Evolutionary conservation across 2,888 invertebrate species (phyloP), one percentile per base, ranked within the genome.

Genomic region (Leptodirus hochenwartii): DNA sequence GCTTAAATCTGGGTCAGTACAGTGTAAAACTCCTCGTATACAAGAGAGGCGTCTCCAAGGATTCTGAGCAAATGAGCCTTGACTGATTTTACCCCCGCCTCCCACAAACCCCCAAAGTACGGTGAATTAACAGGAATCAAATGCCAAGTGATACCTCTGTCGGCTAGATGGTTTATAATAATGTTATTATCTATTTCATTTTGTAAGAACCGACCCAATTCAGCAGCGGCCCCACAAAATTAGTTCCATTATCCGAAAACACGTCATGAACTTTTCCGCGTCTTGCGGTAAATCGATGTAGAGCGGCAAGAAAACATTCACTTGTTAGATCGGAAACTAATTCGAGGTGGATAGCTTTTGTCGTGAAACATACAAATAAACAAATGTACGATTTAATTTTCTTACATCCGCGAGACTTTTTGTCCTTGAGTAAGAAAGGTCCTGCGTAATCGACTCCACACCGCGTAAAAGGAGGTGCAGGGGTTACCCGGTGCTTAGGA

Each of bases 261-360:
- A 28, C n/a, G 10, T 15, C 11, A 11, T 3, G 4, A 5, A 11
- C 10, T 10, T 5, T 10, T 11, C 28, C 28, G 4, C 28, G 28
- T 4, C 28, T n/a, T 10, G 28, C 15, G 20, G 20, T 10, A 5
- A 28, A 28, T 17, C 28, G 10, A 3, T 12, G 17, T 5, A 28
- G 5, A 20, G 12, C n/a, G 10, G 28, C 16, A 20, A 28, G 10
- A 27, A 28, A 28, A 2, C 20, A 16, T 2, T 28, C 20, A 22
- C 4, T 27, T 6, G 28, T 11, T 16, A 28, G 5, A 28, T 28
- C 22, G 5, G 20, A 20, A 3, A 28, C 20, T 6, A 28, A 5
- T 27, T 27, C 27, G n/a, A 28, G n/a, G 15, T 28, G 28, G 10
- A 28, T 5, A 11, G 28, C 28, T 17, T 28, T 28, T 10, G 28